Conservation (phyloP, 2,888 invertebrate genomes). For the Drosophila formosana region DNA sequence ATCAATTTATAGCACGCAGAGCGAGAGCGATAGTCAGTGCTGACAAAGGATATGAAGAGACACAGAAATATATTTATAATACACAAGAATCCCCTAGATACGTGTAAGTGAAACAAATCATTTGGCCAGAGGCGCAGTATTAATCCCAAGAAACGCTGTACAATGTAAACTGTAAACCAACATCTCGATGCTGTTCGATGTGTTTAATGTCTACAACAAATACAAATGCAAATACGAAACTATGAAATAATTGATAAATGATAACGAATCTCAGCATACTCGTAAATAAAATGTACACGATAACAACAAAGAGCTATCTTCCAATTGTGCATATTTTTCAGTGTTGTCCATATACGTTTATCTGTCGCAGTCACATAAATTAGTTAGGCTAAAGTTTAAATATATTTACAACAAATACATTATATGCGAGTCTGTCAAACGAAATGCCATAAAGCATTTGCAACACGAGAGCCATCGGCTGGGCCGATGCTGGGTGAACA, state of each 20-base stretch:
- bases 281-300: slow-evolving; percentile 42
- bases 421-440: slow-evolving; percentile 10
- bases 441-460: slow-evolving; percentile 20
- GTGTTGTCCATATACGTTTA: slow-evolving; percentile 49
- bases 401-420: slow-evolving; percentile 7
- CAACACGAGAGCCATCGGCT: slow-evolving; percentile 30
- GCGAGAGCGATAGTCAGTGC: slow-evolving; percentile 54
- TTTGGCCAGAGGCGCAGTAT: slow-evolving; percentile 12
- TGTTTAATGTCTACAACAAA: slow-evolving; percentile 51
- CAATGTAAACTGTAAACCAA: slow-evolving; percentile 35
- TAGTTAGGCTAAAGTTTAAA: slow-evolving; percentile 71
- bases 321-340: slow-evolving; percentile 77
- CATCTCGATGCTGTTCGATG: slow-evolving; percentile 35
- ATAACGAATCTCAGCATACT: slow-evolving; percentile 32
- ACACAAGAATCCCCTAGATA: slow-evolving; percentile 14
- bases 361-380: slow-evolving; percentile 32
- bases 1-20: slow-evolving; percentile 53
- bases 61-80: slow-evolving; percentile 19
- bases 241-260: slow-evolving; percentile 11
- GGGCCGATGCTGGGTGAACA: slow-evolving; percentile 25
- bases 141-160: background rate
- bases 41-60: slow-evolving; percentile 34
- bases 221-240: slow-evolving; percentile 2
- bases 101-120: slow-evolving; percentile 18
- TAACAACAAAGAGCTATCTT: slow-evolving; percentile 76